These are phyloP conservation scores for Mirza zaza DNA, from an alignment of 2,113 vertebrate genomes.

Conservation along the genomic window DNA sequence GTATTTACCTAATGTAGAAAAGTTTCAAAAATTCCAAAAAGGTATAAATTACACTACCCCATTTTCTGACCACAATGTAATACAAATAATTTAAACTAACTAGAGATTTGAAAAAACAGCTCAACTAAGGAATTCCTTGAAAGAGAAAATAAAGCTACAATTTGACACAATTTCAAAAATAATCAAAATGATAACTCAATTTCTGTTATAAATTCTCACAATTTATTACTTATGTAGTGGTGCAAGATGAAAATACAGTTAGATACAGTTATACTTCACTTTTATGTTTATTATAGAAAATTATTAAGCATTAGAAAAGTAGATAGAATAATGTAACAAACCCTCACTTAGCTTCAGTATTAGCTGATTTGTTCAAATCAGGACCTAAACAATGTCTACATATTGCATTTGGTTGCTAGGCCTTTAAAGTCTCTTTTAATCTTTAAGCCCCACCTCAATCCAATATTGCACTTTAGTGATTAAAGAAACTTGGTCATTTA, in stretches of 20 bases:
- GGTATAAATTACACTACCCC: background rate
- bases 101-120: background rate
- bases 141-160: constrained; percentile 55
- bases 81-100: constrained; percentile 48
- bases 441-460: too few species aligned
- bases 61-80: constrained; percentile 20
- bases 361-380: background rate
- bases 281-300: constrained; percentile 15
- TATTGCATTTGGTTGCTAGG: background rate
- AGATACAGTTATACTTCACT: constrained; percentile 9
- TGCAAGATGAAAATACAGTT: constrained; percentile 23
- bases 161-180: constrained; percentile 39
- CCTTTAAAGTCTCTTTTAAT: background rate
- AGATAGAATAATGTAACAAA: background rate
- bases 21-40: background rate
- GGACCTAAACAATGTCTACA: background rate
- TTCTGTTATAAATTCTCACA: background rate
- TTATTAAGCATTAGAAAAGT: background rate
- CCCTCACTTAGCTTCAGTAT: background rate
- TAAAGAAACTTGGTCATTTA: background rate
- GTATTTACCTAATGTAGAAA: background rate
- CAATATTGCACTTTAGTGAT: background rate
- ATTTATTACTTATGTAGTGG: background rate
- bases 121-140: constrained; percentile 41
- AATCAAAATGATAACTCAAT: constrained; percentile 49